Percentiles rank a stretch among this genome's conserved stretches.
These are phyloP conservation scores for Alosa sapidissima DNA, from an alignment of 2,797 vertebrate species.

Conservation along the genomic window DNA sequence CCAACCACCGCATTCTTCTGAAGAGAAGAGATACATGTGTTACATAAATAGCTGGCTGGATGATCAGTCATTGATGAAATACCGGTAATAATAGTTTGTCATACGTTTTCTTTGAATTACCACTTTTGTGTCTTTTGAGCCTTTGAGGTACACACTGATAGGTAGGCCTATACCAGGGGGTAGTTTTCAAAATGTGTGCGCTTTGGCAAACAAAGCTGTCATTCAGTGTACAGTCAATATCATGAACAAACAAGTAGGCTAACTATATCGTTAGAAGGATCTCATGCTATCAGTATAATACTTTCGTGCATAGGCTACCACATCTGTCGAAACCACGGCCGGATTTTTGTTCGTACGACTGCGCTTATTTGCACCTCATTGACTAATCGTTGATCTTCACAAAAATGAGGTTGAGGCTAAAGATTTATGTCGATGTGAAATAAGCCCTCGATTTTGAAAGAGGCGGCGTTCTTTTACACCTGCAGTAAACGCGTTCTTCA, in stretches of 20 bases:
- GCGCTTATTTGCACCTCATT: not conserved
- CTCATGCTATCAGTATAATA: not conserved
- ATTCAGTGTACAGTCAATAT: not conserved
- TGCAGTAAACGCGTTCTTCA: not conserved
- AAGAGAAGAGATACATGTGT: not conserved
- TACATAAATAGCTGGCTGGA: not conserved
- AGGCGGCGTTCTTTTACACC: not conserved
- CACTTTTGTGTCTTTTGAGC: not conserved
- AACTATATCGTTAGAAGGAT: too few species aligned
- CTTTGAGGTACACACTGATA: not conserved
- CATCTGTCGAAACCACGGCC: not conserved
- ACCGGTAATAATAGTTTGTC: not conserved
- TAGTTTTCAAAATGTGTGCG: not conserved
- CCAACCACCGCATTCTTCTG: slow-evolving; percentile 77
- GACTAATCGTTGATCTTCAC: not conserved
- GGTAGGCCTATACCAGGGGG: not conserved
- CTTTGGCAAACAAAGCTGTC: too few species aligned
- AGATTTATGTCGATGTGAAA: not conserved
- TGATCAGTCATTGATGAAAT: not conserved
- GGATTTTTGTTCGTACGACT: not conserved
- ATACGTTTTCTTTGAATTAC: not conserved
- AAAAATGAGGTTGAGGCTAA: not conserved
- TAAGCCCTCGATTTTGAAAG: not conserved
- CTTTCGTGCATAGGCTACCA: not conserved
- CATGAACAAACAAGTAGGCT: not conserved